Percentiles rank a stretch among this genome's conserved stretches.
Conservation (phyloP, 2,797 vertebrate species). For the Mastacembelus armatus region DNA sequence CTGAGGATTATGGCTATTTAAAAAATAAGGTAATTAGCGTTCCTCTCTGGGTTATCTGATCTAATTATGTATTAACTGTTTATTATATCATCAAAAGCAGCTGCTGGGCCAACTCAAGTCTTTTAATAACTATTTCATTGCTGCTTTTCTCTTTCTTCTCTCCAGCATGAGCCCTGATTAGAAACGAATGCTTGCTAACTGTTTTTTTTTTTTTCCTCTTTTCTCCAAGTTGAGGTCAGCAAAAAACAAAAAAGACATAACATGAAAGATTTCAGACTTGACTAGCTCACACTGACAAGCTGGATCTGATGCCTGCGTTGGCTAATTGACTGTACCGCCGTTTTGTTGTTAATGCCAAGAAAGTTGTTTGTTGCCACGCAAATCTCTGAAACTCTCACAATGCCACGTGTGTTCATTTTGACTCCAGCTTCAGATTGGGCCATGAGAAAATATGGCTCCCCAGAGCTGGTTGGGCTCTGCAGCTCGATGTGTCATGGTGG, state of each 20-base stretch:
- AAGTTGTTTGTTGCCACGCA: slow-evolving; percentile 34
- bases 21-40: slow-evolving; percentile 75
- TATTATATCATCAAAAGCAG: slow-evolving; percentile 81
- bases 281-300: slow-evolving; percentile 47
- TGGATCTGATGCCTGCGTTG: slow-evolving; percentile 40
- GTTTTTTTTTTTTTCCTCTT: slow-evolving; percentile 1
- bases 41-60: slow-evolving; percentile 67
- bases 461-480: slow-evolving; percentile 48
- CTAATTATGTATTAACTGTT: slow-evolving; percentile 77
- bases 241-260: slow-evolving; percentile 46
- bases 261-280: slow-evolving; percentile 45
- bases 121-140: slow-evolving; percentile 77
- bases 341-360: slow-evolving; percentile 40
- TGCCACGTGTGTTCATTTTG: slow-evolving; percentile 57
- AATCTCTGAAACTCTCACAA: slow-evolving; percentile 2
- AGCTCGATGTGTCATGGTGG: slow-evolving; percentile 64
- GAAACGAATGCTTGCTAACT: slow-evolving; percentile 64
- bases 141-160: slow-evolving; percentile 55
- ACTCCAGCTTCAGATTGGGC: slow-evolving; percentile 4
- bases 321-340: slow-evolving; percentile 34
- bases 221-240: slow-evolving; percentile 55
- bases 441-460: slow-evolving; percentile 70
- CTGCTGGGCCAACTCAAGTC: slow-evolving; percentile 57
- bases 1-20: slow-evolving; percentile 66
- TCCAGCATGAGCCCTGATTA: slow-evolving; percentile 67